Conservation (phyloP, 2,113 vertebrate species). For the Phalacrocorax pelagicus region DNA sequence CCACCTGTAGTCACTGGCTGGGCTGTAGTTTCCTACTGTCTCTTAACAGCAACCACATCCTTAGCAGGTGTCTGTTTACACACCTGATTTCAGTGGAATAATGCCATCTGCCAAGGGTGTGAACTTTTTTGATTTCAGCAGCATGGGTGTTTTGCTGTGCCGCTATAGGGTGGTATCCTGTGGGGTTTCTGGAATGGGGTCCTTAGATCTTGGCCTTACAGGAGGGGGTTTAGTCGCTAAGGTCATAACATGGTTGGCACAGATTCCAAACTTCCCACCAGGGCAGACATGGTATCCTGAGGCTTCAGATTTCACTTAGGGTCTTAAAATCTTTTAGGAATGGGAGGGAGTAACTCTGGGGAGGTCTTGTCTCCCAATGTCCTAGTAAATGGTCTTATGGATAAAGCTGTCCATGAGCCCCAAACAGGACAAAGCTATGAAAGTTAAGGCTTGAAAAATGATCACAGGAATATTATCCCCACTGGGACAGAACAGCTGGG, state of each 20-base stretch:
- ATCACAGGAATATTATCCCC: neutral
- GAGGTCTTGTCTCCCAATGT: neutral
- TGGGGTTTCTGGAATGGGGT: neutral
- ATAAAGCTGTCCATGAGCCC: neutral
- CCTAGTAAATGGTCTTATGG: neutral
- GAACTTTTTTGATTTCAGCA: conserved; percentile 12
- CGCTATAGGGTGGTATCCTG: neutral
- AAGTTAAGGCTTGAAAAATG: neutral
- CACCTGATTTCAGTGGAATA: conserved; percentile 48
- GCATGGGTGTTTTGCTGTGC: neutral
- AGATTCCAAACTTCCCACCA: neutral
- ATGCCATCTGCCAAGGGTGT: conserved; percentile 37
- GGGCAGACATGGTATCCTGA: neutral
- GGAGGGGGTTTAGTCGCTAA: neutral
- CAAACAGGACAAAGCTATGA: neutral
- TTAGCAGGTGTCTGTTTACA: conserved; percentile 60
- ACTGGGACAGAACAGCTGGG: neutral
- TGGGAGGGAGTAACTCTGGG: neutral
- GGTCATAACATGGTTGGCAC: neutral
- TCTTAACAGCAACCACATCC: conserved; percentile 62
- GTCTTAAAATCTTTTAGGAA: neutral
- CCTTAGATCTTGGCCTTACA: neutral
- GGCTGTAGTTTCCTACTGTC: conserved; percentile 51
- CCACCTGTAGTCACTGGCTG: conserved; percentile 48
- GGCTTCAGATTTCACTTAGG: neutral